These are phyloP conservation scores for Chroicocephalus ridibundus DNA, from an alignment of 2,113 vertebrate genomes.

Conservation along the genomic window DNA sequence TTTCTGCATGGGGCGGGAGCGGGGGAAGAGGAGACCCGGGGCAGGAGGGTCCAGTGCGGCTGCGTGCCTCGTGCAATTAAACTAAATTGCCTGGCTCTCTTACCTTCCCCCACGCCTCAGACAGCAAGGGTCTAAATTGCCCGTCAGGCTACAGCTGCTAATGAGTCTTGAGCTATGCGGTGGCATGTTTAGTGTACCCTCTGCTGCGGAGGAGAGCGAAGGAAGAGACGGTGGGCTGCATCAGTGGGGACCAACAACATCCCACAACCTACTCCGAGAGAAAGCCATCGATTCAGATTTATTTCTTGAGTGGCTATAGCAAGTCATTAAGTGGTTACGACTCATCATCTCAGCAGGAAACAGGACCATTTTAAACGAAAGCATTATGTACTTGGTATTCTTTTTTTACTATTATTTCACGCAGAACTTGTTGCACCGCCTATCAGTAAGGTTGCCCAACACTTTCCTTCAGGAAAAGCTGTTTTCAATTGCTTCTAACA, in stretches of 20 bases:
- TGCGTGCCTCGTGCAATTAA: neutral
- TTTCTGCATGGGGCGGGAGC: rapidly evolving
- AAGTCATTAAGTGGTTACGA: neutral
- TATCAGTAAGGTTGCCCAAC: neutral
- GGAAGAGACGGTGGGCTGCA: neutral
- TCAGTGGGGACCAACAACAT: neutral
- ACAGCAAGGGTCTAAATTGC: neutral
- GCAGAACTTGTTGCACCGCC: neutral
- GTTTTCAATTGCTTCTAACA: neutral
- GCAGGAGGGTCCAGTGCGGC: neutral
- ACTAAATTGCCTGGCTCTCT: neutral
- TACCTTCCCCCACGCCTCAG: neutral
- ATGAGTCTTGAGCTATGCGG: neutral
- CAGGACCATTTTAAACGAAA: neutral
- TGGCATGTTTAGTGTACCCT: neutral
- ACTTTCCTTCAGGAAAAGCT: neutral
- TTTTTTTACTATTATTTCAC: neutral
- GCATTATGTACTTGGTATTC: neutral
- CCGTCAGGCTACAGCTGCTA: neutral
- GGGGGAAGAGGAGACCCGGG: neutral
- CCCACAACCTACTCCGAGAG: neutral
- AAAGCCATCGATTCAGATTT: neutral
- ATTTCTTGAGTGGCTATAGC: neutral
- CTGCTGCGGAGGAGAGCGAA: neutral
- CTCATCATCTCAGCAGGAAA: neutral